Conservation (phyloP, 2,797 vertebrate species). For the Pangasius macronema region DNA sequence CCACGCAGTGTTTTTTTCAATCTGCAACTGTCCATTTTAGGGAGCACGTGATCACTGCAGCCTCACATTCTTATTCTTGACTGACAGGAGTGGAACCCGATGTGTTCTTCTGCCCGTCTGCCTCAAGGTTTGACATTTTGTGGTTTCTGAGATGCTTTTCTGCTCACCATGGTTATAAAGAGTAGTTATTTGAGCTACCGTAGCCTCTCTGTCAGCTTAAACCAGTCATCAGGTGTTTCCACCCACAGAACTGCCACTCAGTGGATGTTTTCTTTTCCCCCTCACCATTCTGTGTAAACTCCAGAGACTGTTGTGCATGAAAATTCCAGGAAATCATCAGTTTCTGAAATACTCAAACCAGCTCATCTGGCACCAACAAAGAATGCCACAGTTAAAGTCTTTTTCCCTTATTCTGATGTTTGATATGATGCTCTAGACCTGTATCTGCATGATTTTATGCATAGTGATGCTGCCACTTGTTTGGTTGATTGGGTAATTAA, state of each 20-base stretch:
- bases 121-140: background rate
- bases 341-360: background rate
- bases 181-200: background rate
- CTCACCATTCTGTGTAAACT: background rate
- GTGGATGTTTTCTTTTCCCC: background rate
- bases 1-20: background rate
- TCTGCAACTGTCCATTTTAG: background rate
- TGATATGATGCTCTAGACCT: background rate
- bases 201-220: background rate
- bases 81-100: background rate
- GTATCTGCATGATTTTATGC: background rate
- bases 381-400: background rate
- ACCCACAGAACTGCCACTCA: background rate
- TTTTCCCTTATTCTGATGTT: background rate
- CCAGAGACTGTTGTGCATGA: background rate
- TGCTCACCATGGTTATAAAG: background rate
- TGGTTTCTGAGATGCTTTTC: background rate
- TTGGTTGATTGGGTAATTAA: background rate
- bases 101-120: background rate
- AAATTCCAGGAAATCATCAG: background rate
- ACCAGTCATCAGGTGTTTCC: background rate
- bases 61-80: background rate
- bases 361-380: background rate
- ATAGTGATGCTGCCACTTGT: background rate
- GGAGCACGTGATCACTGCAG: background rate